phyloP scores from a whole-genome alignment of 2,113 vertebrate species.

The Marcusenius ussheri region DNA sequence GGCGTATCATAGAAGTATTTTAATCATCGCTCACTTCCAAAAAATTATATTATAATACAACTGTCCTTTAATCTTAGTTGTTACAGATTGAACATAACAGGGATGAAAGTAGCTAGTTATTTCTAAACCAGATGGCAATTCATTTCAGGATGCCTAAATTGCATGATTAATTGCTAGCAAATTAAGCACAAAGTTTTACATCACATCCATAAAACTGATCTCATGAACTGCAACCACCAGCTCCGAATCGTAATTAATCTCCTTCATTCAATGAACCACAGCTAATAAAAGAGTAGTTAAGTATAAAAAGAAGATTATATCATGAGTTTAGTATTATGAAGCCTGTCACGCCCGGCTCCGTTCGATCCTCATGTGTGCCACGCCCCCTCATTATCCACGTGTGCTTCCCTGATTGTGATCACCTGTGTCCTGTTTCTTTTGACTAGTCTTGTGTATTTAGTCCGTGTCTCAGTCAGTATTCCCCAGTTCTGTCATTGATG shows the following conservation, averaged over 20 bases:
- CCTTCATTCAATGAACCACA: constrained; percentile 23
- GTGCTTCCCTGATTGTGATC: too few relatives aligned
- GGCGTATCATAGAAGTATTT: neutral
- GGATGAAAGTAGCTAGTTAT: neutral
- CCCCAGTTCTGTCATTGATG: too few relatives aligned
- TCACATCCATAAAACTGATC: constrained; percentile 43
- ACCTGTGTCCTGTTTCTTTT: too few relatives aligned
- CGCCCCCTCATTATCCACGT: too few relatives aligned
- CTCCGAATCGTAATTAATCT: constrained; percentile 27
- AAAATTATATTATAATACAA: neutral
- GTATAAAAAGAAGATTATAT: neutral
- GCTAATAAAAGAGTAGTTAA: neutral
- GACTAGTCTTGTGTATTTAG: too few relatives aligned
- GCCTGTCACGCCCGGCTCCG: too few relatives aligned
- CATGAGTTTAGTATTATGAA: neutral
- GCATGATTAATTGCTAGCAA: neutral
- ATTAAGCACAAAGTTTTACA: constrained; percentile 36
- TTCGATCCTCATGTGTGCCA: too few relatives aligned
- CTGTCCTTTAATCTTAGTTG: neutral
- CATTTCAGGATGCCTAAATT: neutral
- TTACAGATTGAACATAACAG: neutral
- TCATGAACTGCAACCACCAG: constrained; percentile 30
- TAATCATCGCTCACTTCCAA: neutral
- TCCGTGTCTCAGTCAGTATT: too few relatives aligned
- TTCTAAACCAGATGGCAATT: neutral